Evolutionary conservation across 2,888 invertebrate species (phyloP).

Genomic region (Orthonevra nobilis): DNA sequence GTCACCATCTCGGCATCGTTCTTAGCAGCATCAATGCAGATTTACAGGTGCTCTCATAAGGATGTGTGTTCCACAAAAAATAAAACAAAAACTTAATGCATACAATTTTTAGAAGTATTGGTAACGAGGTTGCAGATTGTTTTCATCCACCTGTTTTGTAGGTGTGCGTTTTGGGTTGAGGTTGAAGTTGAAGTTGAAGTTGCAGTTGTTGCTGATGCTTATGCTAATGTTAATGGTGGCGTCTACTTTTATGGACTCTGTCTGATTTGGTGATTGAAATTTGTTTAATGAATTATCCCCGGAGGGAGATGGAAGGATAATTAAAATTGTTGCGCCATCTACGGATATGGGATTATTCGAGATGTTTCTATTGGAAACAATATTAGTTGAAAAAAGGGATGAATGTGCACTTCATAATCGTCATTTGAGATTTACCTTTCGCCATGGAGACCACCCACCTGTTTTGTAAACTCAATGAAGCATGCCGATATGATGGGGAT

Average conservation of each 20-base stretch:
- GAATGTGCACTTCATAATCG: no score
- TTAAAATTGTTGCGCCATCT: neutral
- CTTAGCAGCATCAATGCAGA: slow-evolving; percentile 37
- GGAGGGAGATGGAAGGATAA: neutral
- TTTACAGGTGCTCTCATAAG: slow-evolving; percentile 62
- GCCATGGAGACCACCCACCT: no score
- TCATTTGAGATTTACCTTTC: no score
- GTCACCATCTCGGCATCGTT: no score
- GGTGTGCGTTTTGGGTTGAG: no score
- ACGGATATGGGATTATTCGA: neutral
- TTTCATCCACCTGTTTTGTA: slow-evolving; percentile 28
- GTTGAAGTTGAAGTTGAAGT: no score
- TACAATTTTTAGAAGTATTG: slow-evolving; percentile 52
- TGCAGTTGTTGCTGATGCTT: slow-evolving; percentile 54
- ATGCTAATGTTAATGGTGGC: slow-evolving; percentile 49
- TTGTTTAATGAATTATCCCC: slow-evolving; percentile 45
- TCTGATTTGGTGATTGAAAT: slow-evolving; percentile 27
- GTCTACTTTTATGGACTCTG: slow-evolving; percentile 32
- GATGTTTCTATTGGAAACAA: slow-evolving; percentile 10
- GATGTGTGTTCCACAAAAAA: slow-evolving; percentile 26
- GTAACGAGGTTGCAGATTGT: slow-evolving; percentile 47
- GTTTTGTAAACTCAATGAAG: no score
- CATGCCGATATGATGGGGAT: no score
- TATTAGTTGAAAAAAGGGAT: neutral
- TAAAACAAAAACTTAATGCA: slow-evolving; percentile 47